Evolutionary conservation across 2,113 vertebrate genomes (phyloP).

Genomic region (Brachyhypopomus occidentalis): DNA sequence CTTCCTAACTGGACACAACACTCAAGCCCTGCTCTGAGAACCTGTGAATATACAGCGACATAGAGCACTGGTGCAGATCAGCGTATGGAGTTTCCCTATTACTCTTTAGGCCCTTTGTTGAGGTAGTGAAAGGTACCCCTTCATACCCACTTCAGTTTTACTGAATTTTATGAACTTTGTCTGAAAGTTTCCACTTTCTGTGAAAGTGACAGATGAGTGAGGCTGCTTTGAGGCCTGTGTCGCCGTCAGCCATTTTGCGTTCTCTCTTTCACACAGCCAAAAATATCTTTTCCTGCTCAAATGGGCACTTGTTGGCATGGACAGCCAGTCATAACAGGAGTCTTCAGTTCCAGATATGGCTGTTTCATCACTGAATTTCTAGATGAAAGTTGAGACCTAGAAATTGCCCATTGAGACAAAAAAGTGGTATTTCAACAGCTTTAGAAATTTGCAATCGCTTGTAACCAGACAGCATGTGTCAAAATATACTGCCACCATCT

Average conservation of each 20-base stretch:
- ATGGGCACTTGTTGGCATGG: neutral
- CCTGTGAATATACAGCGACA: conserved; percentile 26
- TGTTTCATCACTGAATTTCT: too few relatives aligned
- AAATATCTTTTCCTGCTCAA: neutral
- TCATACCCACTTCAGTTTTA: neutral
- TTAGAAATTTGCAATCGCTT: too few relatives aligned
- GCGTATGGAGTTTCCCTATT: neutral
- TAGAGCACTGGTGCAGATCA: conserved; percentile 10
- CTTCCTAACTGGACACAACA: conserved; percentile 57
- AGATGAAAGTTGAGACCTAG: too few relatives aligned
- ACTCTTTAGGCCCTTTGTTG: neutral
- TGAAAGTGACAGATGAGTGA: neutral
- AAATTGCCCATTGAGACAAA: too few relatives aligned
- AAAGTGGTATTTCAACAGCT: too few relatives aligned
- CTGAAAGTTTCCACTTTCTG: neutral
- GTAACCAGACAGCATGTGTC: neutral
- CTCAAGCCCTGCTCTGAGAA: conserved; percentile 7
- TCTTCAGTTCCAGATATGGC: conserved; percentile 1
- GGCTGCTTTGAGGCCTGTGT: neutral
- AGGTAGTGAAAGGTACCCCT: neutral
- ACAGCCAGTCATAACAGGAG: neutral
- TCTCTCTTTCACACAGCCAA: neutral
- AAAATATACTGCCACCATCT: neutral
- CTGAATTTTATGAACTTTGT: neutral
- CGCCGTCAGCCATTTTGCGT: neutral